phyloP scores from a whole-genome alignment of 2,888 invertebrate genomes.

The Ectemnius cavifrons region DNA sequence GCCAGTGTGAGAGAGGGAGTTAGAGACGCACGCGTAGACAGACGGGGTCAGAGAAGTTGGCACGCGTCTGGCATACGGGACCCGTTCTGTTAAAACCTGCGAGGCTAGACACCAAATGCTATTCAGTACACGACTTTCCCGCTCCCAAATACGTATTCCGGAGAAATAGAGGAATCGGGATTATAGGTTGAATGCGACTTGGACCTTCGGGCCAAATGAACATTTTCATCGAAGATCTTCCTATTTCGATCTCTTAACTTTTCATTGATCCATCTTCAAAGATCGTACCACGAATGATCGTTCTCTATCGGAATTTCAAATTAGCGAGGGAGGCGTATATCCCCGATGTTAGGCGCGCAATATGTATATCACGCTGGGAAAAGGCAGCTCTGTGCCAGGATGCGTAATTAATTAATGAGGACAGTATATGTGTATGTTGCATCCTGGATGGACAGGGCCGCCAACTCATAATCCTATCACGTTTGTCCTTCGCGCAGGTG shows the following conservation, averaged over 20 bases:
- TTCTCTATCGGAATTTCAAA: background rate
- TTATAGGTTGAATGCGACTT: slow-evolving; percentile 34
- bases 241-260: background rate
- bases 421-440: background rate
- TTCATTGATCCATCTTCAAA: slow-evolving; percentile 12
- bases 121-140: slow-evolving; percentile 60
- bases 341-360: no score
- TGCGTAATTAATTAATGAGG: slow-evolving; percentile 3
- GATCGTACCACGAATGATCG: background rate
- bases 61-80: slow-evolving; percentile 72
- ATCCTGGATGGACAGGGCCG: no score
- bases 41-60: slow-evolving; percentile 62
- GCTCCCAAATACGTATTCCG: slow-evolving; percentile 43
- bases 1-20: slow-evolving; percentile 29
- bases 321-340: background rate
- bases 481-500: background rate
- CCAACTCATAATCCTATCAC: background rate
- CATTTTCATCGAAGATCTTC: background rate
- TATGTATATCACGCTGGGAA: no score
- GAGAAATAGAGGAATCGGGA: slow-evolving; percentile 52
- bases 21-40: slow-evolving; percentile 36
- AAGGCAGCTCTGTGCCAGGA: no score
- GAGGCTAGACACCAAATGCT: slow-evolving; percentile 61
- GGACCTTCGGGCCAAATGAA: slow-evolving; percentile 5
- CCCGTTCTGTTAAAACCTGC: slow-evolving; percentile 62